Percentiles rank a stretch among this genome's conserved stretches.
phyloP scores from a whole-genome alignment of 2,888 invertebrate species.

The Meghimatium bilineatum region DNA sequence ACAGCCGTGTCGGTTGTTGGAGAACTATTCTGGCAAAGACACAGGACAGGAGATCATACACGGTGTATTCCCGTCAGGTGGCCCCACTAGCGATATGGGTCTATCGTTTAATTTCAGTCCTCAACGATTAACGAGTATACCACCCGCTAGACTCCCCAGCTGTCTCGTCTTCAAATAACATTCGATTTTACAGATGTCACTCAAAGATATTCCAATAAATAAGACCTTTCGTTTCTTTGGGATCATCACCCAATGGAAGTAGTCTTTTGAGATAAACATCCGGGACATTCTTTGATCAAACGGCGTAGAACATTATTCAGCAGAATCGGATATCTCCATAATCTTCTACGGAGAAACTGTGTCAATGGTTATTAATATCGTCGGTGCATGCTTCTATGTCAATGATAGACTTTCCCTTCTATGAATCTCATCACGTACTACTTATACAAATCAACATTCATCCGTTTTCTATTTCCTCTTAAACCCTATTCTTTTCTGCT shows the following conservation, averaged over 20 bases:
- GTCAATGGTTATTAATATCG: background rate
- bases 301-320: background rate
- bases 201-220: constrained; percentile 3
- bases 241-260: background rate
- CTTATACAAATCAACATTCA: constrained; percentile 1
- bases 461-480: constrained; percentile 6
- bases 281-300: background rate
- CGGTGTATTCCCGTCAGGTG: background rate
- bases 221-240: background rate
- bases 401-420: background rate
- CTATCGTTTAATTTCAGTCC: background rate
- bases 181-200: background rate
- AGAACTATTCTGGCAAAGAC: background rate
- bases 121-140: background rate
- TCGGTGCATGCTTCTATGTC: constrained; percentile 11
- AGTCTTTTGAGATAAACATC: background rate
- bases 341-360: background rate
- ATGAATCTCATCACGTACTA: background rate
- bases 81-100: background rate
- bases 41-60: background rate
- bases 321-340: background rate
- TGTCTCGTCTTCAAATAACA: background rate
- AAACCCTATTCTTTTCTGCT: background rate
- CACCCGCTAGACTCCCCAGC: background rate
- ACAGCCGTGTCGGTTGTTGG: background rate